These are phyloP conservation scores for Diplazon laetatorius DNA, from an alignment of 2,888 invertebrate genomes.

Conservation along the genomic window DNA sequence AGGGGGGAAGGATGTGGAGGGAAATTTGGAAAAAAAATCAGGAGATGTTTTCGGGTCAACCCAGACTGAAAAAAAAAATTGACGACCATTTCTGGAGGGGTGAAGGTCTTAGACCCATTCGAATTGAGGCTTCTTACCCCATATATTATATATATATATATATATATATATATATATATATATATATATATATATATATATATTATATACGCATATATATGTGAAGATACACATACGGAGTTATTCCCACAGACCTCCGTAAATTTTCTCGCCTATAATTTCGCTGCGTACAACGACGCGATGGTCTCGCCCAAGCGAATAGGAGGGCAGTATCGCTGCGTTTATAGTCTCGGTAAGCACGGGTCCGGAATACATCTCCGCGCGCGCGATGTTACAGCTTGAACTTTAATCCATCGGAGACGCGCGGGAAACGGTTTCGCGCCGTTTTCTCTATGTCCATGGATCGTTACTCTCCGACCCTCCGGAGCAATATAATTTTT, in stretches of 20 bases:
- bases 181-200: no score
- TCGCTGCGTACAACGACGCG: constrained; percentile 27
- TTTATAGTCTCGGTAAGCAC: constrained; percentile 44
- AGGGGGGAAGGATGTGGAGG: no score
- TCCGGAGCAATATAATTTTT: constrained; percentile 52
- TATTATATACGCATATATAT: no score
- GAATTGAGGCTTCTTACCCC: no score
- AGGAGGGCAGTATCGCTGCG: constrained; percentile 42
- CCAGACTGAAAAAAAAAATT: no score
- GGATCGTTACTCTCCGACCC: constrained; percentile 44
- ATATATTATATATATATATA: constrained; percentile 4
- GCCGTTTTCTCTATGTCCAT: constrained; percentile 36
- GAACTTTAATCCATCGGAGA: constrained; percentile 51
- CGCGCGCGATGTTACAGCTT: constrained; percentile 40
- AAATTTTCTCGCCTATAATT: constrained; percentile 46
- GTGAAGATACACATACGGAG: no score
- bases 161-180: no score
- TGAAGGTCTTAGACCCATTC: no score
- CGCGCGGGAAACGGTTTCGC: constrained; percentile 14
- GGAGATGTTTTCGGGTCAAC: no score
- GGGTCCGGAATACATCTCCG: constrained; percentile 46
- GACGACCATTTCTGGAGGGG: no score
- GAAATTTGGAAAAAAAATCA: no score
- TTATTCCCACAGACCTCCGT: constrained; percentile 22
- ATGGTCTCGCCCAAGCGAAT: constrained; percentile 27